phyloP scores from a whole-genome alignment of 1,140 invertebrate species.

The Chironomus striatipennis region DNA sequence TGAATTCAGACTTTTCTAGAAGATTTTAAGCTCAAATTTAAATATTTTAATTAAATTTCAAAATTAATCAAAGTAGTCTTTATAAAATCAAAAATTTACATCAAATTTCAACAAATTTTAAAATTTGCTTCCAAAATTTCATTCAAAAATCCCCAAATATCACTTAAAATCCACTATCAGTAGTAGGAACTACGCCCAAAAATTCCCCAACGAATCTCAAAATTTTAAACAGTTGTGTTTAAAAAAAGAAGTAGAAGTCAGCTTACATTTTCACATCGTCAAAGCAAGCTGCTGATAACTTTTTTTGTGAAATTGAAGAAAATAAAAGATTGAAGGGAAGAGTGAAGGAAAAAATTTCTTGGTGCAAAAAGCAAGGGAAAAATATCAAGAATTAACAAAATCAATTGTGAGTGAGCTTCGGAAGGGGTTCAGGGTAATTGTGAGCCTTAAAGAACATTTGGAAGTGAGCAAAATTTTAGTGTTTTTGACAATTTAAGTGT shows the following conservation, averaged over 20 bases:
- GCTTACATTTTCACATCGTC: not conserved
- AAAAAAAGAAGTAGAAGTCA: not conserved
- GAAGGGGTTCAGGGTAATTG: not conserved
- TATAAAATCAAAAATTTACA: too few relatives aligned
- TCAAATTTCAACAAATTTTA: too few relatives aligned
- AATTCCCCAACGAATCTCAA: not conserved
- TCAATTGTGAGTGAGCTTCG: slow-evolving; percentile 13
- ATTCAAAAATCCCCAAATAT: too few relatives aligned
- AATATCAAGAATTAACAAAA: slow-evolving; percentile 16
- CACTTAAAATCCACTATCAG: too few relatives aligned
- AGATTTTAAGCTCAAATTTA: too few relatives aligned
- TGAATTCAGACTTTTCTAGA: too few relatives aligned
- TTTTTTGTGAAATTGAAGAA: not conserved
- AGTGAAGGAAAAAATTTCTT: not conserved
- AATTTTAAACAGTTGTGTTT: not conserved
- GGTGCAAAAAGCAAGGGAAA: not conserved
- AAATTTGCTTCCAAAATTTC: too few relatives aligned
- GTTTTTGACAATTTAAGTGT: slow-evolving; percentile 3
- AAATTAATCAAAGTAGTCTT: too few relatives aligned
- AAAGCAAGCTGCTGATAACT: not conserved
- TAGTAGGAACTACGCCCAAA: too few relatives aligned
- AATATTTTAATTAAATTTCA: too few relatives aligned
- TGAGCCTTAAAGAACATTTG: not conserved
- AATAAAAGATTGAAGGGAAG: not conserved
- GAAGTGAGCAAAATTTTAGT: not conserved